Base-by-base conservation (phyloP, 2,797 vertebrate genomes). In the Poeciliopsis infans region DNA sequence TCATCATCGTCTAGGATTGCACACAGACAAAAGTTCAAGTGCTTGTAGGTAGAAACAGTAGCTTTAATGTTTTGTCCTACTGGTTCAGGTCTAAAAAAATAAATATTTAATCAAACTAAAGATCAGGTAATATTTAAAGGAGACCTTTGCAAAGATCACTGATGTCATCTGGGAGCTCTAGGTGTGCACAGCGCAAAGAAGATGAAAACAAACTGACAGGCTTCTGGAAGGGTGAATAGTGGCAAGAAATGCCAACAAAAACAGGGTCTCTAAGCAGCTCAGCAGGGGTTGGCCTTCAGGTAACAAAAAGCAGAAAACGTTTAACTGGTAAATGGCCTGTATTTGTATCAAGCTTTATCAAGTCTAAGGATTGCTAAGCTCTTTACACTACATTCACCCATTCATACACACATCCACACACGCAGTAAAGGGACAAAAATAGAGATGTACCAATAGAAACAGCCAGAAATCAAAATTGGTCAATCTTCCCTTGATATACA, bases 161-260 rank as follows among this genome's bases (percentile, higher is more conserved):
- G 94, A 99, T 97, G 95, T 99, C 97, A 25, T 99, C 97, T 55
- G 98, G 98, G 77, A 99, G 96, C 18, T 96, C 96, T 88, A 99
- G 93, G 89, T 96, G 92, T 86, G 97, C 97, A 92, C 98, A 99
- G 87, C 97, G 97, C 80, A 98, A 94, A 73, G 96, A 96, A 45
- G 97, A 97, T 1, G 98, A 98, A 90, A 99, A 99, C n/a, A 99
- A 95, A 86, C 94, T 88, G 43, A 96, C 93, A 31, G 97, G 96
- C 80, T 96, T 97, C 84, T 93, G 94, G 88, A 96, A 99, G 5
- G 95, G 92, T 1, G 90, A 90, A 81, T 97, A 97, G 43, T 93
- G 84, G 79, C 92, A 84, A 4, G 96, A 97, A 73, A 99, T 83
- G 64, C 95, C 95, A 89, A 85, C 89, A 89, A 99, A 98, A 61